These are phyloP conservation scores for Tupaia chinensis DNA, from an alignment of 2,113 vertebrate genomes.

Conservation along the genomic window DNA sequence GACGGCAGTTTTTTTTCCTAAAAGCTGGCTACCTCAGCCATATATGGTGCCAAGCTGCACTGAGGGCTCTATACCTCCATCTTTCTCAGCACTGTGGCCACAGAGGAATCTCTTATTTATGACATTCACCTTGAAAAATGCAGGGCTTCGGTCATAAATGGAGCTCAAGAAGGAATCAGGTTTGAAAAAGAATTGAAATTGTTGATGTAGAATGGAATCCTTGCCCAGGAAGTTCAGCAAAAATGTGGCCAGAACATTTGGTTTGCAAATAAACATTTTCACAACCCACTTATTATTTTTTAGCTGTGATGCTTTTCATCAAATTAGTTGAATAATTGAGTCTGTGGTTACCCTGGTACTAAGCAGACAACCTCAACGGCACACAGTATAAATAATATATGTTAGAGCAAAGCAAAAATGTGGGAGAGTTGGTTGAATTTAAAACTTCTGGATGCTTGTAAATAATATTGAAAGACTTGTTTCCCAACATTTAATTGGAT, in stretches of 20 bases:
- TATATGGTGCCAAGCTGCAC: background rate
- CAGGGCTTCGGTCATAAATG: background rate
- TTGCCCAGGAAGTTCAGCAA: conserved; percentile 42
- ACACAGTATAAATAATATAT: conserved; percentile 51
- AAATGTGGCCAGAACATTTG: conserved; percentile 53
- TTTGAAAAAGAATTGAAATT: background rate
- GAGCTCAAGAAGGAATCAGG: background rate
- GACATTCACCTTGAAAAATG: background rate
- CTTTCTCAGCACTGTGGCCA: background rate
- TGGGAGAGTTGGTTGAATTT: conserved; percentile 67
- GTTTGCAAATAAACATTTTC: conserved; percentile 69
- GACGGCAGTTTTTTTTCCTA: background rate
- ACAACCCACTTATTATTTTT: conserved; percentile 60
- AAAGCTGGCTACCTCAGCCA: background rate
- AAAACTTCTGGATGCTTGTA: conserved; percentile 79
- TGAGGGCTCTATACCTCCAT: background rate
- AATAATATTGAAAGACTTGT: conserved; percentile 81
- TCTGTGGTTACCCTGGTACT: background rate
- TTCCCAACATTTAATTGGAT: conserved; percentile 81
- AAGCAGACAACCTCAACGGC: background rate
- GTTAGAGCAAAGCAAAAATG: conserved; percentile 39
- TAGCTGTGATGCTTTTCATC: conserved; percentile 51
- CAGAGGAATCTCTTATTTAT: background rate
- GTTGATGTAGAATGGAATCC: background rate
- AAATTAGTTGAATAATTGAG: conserved; percentile 30